Conservation (phyloP, 2,113 vertebrate species). For the Chitala chitala region DNA sequence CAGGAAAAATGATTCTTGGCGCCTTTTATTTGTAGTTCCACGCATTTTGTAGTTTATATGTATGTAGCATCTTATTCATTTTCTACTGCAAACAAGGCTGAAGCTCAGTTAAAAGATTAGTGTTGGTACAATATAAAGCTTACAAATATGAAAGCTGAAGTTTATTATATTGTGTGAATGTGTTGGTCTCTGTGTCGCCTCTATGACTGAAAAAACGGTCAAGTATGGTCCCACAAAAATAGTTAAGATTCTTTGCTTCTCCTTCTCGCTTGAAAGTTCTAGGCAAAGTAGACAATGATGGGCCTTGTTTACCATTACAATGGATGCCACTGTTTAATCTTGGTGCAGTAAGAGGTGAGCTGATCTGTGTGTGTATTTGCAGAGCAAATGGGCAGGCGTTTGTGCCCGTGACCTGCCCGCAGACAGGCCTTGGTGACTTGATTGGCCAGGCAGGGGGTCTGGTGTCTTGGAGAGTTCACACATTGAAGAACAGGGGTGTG, state of each 20-base stretch:
- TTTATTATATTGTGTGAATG: not conserved
- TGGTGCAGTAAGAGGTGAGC: constrained; percentile 7
- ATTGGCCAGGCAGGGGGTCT: not conserved
- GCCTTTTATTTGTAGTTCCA: too few relatives aligned
- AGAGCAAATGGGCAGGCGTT: not conserved
- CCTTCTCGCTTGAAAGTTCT: not conserved
- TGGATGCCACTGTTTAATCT: constrained; percentile 10
- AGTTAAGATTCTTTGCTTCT: not conserved
- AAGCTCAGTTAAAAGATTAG: too few relatives aligned
- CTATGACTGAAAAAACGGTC: not conserved
- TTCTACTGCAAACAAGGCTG: too few relatives aligned
- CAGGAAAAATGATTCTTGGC: too few relatives aligned
- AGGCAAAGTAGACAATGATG: not conserved
- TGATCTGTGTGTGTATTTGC: not conserved
- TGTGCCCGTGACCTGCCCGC: not conserved
- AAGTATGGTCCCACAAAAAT: not conserved
- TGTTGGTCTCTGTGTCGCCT: not conserved
- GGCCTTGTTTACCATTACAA: constrained; percentile 7
- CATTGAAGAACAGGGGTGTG: not conserved
- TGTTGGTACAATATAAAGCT: not conserved
- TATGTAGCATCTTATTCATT: too few relatives aligned
- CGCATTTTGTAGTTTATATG: too few relatives aligned
- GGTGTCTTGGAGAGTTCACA: too few relatives aligned
- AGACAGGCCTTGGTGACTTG: too few relatives aligned
- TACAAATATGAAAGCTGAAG: not conserved